Base-by-base conservation (phyloP, 1,140 invertebrate genomes). In the Maniola jurtina region DNA sequence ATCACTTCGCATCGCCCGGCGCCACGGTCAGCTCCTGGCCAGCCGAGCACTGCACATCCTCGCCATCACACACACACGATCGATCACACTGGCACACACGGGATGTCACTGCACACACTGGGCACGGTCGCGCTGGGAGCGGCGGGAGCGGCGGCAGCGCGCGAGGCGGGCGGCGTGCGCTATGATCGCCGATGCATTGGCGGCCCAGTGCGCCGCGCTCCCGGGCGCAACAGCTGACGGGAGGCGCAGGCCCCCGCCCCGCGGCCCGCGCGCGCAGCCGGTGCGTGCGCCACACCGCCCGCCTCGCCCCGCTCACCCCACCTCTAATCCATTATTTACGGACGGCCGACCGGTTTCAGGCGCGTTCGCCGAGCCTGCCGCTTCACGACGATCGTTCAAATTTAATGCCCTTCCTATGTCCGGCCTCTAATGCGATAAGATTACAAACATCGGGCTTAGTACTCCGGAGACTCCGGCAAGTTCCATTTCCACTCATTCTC, bases 301-400 rank as follows among this genome's bases (percentile, higher is more conserved):
- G 80, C 80, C 76, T 62, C 83, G 64, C 66, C 77, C 74, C 81
- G 79, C 76, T 57, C 83, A 66, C 68, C 77, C 71, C 79, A 70
- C 84, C 85, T 86, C 87, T 87, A 89, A 89, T 89, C 87, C 87
- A 89, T 89, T 89, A 89, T 89, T 89, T 89, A 89, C 87, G 87
- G 86, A 87, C 85, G 83, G 85, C 75, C 84, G 85, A 89, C 87
- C 87, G 87, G 87, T 89, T 89, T 86, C 83, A 86, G 85, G 84
- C 84, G 86, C 83, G 86, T 84, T 88, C 81, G 79, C 76, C 80
- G 80, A 81, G 79, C 80, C 79, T 70, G 83, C 75, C 79, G 82
- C 79, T 79, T 77, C 82, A 81, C 85, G 77, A 84, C 81, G 85
- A 86, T 82, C 85, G 84, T 87, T 88, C 85, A 86, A 88, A 88